Evolutionary conservation across 1,140 invertebrate species (phyloP).

Genomic region (Orchestia grillus): DNA sequence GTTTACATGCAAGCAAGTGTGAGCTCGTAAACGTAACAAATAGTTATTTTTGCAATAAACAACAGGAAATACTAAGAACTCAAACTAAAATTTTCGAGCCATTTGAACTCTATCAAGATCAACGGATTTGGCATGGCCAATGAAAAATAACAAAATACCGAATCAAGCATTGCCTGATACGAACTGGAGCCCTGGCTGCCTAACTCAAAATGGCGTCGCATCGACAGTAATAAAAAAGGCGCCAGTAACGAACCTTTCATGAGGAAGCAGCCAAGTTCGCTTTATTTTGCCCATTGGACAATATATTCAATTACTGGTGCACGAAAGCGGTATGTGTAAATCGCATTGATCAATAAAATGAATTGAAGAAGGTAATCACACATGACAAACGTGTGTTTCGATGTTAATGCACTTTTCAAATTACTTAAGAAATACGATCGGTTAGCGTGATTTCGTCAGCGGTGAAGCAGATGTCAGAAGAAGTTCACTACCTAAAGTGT

Average conservation of each 20-base stretch:
- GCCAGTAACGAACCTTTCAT: background rate
- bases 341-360: too few relatives aligned
- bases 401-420: too few relatives aligned
- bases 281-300: too few relatives aligned
- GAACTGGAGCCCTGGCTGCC: background rate
- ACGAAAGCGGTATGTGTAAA: background rate
- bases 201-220: background rate
- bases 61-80: background rate
- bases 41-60: background rate
- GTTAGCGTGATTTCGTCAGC: too few relatives aligned
- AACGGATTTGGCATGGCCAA: background rate
- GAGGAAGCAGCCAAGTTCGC: background rate
- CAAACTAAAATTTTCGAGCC: background rate
- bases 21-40: background rate
- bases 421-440: too few relatives aligned
- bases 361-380: too few relatives aligned
- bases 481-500: too few relatives aligned
- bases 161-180: background rate
- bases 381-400: too few relatives aligned
- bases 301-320: background rate
- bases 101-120: background rate
- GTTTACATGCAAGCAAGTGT: background rate
- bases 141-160: background rate
- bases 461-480: too few relatives aligned
- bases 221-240: background rate